A percentile compares a stretch with the other conserved stretches of the same genome.
phyloP scores from a whole-genome alignment of 2,888 invertebrate species.

The Alloplasta piceator region DNA sequence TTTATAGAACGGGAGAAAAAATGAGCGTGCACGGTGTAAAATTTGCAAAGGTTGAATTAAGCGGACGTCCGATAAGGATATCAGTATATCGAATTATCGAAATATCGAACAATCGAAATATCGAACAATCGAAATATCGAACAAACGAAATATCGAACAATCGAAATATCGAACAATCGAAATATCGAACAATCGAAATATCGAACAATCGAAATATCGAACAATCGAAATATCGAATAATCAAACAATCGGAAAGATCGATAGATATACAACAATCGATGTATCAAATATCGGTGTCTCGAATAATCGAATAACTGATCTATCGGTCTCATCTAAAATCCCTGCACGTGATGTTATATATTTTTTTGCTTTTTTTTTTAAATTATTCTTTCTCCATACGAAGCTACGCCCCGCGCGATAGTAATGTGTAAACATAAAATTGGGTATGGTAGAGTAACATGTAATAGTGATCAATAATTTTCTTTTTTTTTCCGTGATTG shows the following conservation, averaged over 20 bases:
- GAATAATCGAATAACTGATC: background rate
- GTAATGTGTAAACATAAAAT: slow-evolving; percentile 58
- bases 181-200: background rate
- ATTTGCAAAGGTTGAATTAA: background rate
- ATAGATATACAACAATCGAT: background rate
- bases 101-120: background rate
- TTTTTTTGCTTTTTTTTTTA: slow-evolving; percentile 31
- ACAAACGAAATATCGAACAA: background rate
- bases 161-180: background rate
- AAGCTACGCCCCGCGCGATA: slow-evolving; percentile 40
- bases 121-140: background rate
- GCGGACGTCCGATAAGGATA: background rate
- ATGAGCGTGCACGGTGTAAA: slow-evolving; percentile 20
- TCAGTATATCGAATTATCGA: slow-evolving; percentile 1
- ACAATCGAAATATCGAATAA: background rate
- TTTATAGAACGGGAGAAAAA: background rate
- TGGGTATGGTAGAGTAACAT: slow-evolving; percentile 65
- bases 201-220: background rate
- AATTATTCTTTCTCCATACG: slow-evolving; percentile 20
- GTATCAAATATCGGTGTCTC: background rate
- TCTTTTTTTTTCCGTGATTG: slow-evolving; percentile 66
- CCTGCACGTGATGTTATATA: slow-evolving; percentile 2
- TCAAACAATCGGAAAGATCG: background rate
- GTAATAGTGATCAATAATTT: slow-evolving; percentile 63
- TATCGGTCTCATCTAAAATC: background rate